Evolutionary conservation across 1,140 invertebrate species (phyloP), one percentile per base, ranked within the genome.

Genomic region (Brachionus calyciflorus): DNA sequence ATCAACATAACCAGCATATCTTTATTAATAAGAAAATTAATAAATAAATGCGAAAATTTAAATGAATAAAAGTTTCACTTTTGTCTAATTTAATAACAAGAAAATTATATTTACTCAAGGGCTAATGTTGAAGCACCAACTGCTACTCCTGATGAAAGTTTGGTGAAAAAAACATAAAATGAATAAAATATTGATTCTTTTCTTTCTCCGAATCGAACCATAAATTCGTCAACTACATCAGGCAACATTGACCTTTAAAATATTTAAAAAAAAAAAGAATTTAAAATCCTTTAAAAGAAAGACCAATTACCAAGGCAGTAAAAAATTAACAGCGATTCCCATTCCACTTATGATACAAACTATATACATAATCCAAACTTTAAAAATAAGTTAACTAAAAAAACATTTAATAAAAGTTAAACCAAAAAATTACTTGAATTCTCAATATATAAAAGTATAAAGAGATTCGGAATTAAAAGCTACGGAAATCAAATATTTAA

Each of bases 131-230:
- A 83, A 9, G 82, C 37, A 21, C 79, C 82, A 17, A 84, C 63
- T 5, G 80, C 81, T 9, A 84, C 37, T 2, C 83, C 83, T n/a
- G 78, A 68, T 10, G 83, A 78, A 26, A 83, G 76, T 77, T 84
- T 84, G 76, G 80, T 83, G 76, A 82, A 83, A 77, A 84, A 84
- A 1, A 84, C 83, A 70, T 83, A 84, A 60, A 83, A 83, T 5
- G 83, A 83, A 69, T 84, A 84, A 76, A 84, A 84, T 12, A 83
- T 80, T 44, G 82, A 79, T 41, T 84, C 83, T 76, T 82, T 82
- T 44, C 83, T 70, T 33, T 78, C 78, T 24, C 80, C 80, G 28
- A 78, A 81, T 53, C 81, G 79, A 70, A 83, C 44, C 80, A 81
- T 81, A 65, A 82, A 84, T 41, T 82, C 78, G 76, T 83, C 83